Base-by-base conservation (phyloP, 1,140 invertebrate genomes). In the Neomicropteryx cornuta region DNA sequence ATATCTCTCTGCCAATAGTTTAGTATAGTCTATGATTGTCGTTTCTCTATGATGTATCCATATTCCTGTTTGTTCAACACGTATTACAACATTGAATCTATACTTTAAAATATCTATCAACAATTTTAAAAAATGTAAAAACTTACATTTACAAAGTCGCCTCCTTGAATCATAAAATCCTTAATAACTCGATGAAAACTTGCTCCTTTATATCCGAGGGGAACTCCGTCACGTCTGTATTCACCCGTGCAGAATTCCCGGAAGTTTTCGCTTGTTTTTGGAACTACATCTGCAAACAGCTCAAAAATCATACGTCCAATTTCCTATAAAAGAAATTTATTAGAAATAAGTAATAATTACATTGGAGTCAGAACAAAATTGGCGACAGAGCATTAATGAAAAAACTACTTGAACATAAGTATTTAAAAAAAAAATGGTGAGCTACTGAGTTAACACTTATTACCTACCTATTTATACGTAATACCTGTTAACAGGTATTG, bases 131-230 rank as follows among this genome's bases (percentile, higher is more conserved):
- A n/a, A n/a, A n/a, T n/a, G n/a, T 8, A 14, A 13, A 13, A 14
- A 60, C 68, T 76, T 77, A 92, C 89, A 75, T 93, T 92, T 2
- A 95, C 83, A 77, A 99, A 98, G 70, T 99, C 96, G 14, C 96
- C 96, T 38, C 95, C 95, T 78, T 98, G 94, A 49, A 98, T 93
- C 94, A 99, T 98, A 52, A 90, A 89, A 65, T 87, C 94, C 70
- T 99, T 99, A 35, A 99, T 98, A 27, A 99, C 93, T 63, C 96
- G 73, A 63, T 99, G 97, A 68, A 99, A 99, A 56, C 83, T 83
- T 20, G 85, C 86, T 45, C 90, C 89, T 70, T 99, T 99, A 56
- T 87, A 99, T 19, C 95, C 93, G 18, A 95, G 74, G 1, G 94
- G 92, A n/a, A 98, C 89, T 17, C 87, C 88, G 54, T 98, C 95